Evolutionary conservation across 35 echinoderm and acorn worm genomes (phyloP).

Genomic region (Hemicentrotus pulcherrimus): DNA sequence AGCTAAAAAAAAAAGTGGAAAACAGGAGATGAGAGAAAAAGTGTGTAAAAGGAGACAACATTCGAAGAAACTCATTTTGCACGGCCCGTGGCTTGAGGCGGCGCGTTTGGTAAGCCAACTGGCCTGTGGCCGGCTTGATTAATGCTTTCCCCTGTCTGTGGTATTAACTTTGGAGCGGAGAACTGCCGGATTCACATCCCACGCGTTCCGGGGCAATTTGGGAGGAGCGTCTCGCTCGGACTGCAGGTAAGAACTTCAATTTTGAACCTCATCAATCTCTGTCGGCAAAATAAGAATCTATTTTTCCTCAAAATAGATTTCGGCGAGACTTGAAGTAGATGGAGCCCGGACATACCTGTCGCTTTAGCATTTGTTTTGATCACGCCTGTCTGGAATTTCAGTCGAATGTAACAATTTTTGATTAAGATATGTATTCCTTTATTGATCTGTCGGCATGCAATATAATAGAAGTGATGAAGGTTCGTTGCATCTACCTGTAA

Average conservation of each 20-base stretch:
- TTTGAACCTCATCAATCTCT: neutral
- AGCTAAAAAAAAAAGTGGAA: no score
- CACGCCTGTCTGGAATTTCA: no score
- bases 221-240: neutral
- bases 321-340: neutral
- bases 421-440: no score
- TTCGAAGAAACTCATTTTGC: neutral
- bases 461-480: no score
- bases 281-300: neutral
- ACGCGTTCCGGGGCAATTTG: neutral
- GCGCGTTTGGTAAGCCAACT: neutral
- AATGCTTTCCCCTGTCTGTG: neutral
- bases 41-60: neutral
- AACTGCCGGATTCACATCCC: neutral
- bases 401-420: no score
- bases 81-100: neutral
- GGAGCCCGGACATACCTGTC: neutral
- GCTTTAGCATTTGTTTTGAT: neutral
- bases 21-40: neutral
- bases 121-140: neutral
- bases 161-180: neutral
- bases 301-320: neutral
- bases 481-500: no score
- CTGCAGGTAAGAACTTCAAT: neutral
- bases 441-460: no score